Conservation (phyloP, 2,888 invertebrate genomes). For the Ceraclea dissimilis region DNA sequence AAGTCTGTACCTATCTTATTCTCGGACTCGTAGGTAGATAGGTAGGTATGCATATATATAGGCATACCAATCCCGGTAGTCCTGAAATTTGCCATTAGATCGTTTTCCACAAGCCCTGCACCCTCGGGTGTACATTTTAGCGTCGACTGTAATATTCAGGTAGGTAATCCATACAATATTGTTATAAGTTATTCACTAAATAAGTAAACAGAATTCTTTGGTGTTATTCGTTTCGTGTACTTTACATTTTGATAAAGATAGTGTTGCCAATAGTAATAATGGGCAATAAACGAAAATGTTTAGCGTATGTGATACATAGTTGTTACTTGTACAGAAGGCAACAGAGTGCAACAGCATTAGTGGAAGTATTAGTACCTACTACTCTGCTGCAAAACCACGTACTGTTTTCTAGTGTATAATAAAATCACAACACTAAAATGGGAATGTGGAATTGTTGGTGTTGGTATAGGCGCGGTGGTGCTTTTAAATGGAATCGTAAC, state of each 20-base stretch:
- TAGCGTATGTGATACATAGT: background rate
- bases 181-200: too few relatives aligned
- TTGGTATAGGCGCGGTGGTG: background rate
- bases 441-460: background rate
- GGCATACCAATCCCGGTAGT: too few relatives aligned
- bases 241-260: background rate
- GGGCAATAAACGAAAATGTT: background rate
- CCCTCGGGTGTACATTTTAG: too few relatives aligned
- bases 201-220: too few relatives aligned
- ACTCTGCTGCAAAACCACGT: background rate
- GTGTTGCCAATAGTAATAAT: background rate
- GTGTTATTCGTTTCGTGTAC: too few relatives aligned
- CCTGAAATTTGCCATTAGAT: too few relatives aligned
- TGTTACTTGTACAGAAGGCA: background rate
- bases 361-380: background rate
- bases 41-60: too few relatives aligned
- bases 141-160: too few relatives aligned
- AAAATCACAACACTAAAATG: constrained; percentile 1
- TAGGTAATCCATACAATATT: too few relatives aligned
- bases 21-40: too few relatives aligned
- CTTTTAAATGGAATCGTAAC: background rate
- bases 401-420: background rate
- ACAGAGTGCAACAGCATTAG: background rate
- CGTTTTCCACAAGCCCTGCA: too few relatives aligned
- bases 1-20: too few relatives aligned